phyloP scores from a whole-genome alignment of 2,888 invertebrate genomes.

The Drosophila vallismaia region DNA sequence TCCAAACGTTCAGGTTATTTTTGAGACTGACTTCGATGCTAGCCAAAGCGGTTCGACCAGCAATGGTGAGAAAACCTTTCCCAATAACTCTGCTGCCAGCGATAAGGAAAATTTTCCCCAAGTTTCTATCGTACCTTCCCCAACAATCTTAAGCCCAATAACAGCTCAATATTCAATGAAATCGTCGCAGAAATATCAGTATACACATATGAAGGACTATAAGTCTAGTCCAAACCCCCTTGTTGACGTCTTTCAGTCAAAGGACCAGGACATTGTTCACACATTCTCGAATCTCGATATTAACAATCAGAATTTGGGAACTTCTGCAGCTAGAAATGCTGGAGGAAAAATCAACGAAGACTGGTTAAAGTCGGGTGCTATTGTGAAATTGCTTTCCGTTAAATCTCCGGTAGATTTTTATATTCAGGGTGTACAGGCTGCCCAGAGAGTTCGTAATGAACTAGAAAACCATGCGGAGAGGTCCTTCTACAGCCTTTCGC shows the following conservation, averaged over 20 bases:
- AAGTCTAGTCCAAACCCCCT: not conserved
- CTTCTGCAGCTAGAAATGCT: not conserved
- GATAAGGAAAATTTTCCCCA: conserved; percentile 5
- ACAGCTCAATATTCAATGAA: not conserved
- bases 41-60: not conserved
- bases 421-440: conserved; percentile 76
- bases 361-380: conserved; percentile 49
- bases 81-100: conserved; percentile 5
- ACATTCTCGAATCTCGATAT: conserved; percentile 38
- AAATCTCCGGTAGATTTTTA: conserved; percentile 87
- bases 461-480: conserved; percentile 55
- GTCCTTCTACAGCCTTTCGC: conserved; percentile 32
- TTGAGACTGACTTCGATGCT: conserved; percentile 15
- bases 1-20: conserved; percentile 63
- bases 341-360: not conserved
- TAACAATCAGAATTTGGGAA: not conserved
- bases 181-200: not conserved
- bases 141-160: not conserved
- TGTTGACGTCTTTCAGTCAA: not conserved
- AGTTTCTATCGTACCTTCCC: not conserved
- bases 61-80: not conserved
- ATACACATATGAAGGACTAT: not conserved
- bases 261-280: conserved; percentile 9
- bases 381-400: conserved; percentile 85
- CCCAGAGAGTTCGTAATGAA: conserved; percentile 44